Base-by-base conservation (phyloP, 2,888 invertebrate species). In the Cryptus viduatorius region DNA sequence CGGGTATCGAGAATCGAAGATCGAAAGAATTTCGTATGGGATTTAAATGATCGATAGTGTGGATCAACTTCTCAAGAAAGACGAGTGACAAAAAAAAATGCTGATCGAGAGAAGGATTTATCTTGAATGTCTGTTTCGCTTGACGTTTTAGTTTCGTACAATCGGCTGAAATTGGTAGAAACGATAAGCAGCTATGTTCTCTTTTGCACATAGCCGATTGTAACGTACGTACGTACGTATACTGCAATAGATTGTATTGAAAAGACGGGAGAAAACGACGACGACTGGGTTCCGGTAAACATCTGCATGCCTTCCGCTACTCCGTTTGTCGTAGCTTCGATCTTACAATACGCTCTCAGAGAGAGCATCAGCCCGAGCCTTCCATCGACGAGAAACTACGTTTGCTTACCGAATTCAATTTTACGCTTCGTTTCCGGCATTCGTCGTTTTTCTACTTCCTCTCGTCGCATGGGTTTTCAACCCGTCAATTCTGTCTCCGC, bases 351-450 rank as follows among this genome's bases (percentile, higher is more conserved):
- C 59, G 29, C 37, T 37, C 61, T 19, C 12, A 53, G 53, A 53
- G 59, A 61, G 69, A 48, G 48, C 19, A 61, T 24, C 37, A 42
- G 48, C 65, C 42, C 14, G 29, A 61, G 59, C 67, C 56, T n/a
- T 73, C 61, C 24, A 31, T 76, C 29, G 48, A 42, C 50, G 76
- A 46, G 56, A 8, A 82, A 72, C 76, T 79, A 68, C 79, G 78
- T 84, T 82, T 82, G 84, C 82, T 78, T 61, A 76, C 79, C 44
- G 71, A 79, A 82, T 82, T 82, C 82, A 82, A 72, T 82, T 82
- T 79, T 82, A 79, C 79, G 79, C 85, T 82, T 82, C 82, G 76
- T 85, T 85, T 82, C 79, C 76, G 56, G 42, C 46, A 59, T 48
- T 48, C 67, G 50, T 48, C 29, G 53, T 69, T n/a, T 14, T 44